Conservation (phyloP, 2,888 invertebrate genomes). For the Rugalucina vietnamica region DNA sequence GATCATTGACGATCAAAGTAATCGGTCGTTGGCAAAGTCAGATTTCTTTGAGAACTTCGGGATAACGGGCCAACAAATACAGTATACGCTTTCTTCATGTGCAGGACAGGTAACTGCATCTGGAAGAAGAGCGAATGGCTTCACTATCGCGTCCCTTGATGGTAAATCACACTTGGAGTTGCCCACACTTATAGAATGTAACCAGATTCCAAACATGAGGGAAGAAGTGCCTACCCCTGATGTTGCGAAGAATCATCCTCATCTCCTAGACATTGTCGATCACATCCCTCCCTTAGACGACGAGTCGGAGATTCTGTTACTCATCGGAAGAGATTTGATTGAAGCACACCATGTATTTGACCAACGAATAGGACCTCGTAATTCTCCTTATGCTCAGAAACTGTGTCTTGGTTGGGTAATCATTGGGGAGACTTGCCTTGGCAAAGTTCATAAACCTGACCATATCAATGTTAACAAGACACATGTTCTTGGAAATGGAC, state of each 20-base stretch:
- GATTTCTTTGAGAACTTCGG: conserved; percentile 30
- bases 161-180: conserved; percentile 23
- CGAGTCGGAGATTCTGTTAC: conserved; percentile 3
- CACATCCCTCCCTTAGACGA: not conserved
- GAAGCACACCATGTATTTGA: conserved; percentile 36
- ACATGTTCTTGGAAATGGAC: not conserved
- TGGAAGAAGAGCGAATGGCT: conserved; percentile 38
- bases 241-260: not conserved
- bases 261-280: conserved; percentile 1
- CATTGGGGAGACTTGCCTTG: conserved; percentile 41
- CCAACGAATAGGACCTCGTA: conserved; percentile 30
- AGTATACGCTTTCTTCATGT: not conserved
- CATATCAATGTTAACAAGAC: conserved; percentile 22
- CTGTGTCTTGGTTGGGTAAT: conserved; percentile 27
- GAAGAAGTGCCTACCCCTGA: conserved; percentile 37
- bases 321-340: conserved; percentile 20
- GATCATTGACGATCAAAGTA: conserved; percentile 50
- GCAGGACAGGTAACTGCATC: too few species aligned
- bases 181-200: conserved; percentile 54
- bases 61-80: not conserved
- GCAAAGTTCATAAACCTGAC: conserved; percentile 31
- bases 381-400: conserved; percentile 15
- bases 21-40: conserved; percentile 25
- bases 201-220: conserved; percentile 19
- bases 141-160: conserved; percentile 36